phyloP scores from a whole-genome alignment of 2,113 vertebrate species.

The Sinocyclocheilus rhinocerous region DNA sequence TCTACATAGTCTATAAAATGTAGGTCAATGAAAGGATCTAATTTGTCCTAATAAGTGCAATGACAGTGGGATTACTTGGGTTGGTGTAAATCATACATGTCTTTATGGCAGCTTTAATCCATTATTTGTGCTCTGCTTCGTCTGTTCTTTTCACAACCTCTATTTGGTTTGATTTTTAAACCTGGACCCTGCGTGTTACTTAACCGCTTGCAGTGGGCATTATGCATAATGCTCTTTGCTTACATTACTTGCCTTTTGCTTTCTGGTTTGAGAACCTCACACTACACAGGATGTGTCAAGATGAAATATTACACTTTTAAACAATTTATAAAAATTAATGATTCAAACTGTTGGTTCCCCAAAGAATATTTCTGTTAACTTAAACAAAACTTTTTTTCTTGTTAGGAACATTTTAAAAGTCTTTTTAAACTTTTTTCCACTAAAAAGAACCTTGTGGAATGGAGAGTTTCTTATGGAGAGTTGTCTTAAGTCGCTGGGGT shows the following conservation, averaged over 20 bases:
- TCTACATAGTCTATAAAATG: neutral
- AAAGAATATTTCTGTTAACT: too few species aligned
- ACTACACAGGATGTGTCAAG: neutral
- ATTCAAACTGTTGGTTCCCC: too few species aligned
- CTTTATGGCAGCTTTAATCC: neutral
- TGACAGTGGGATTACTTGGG: neutral
- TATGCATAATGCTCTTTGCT: slow-evolving; percentile 1
- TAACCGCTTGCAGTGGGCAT: neutral
- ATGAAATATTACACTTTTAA: neutral
- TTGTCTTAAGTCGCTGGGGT: too few species aligned
- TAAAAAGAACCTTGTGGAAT: too few species aligned
- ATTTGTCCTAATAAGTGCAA: neutral
- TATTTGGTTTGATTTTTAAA: neutral
- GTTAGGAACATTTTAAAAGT: too few species aligned
- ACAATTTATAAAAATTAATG: too few species aligned
- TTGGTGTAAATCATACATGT: neutral
- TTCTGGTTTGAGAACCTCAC: neutral
- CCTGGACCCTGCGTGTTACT: neutral
- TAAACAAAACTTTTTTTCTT: too few species aligned
- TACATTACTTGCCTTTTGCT: neutral
- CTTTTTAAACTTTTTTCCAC: too few species aligned
- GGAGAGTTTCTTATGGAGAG: too few species aligned
- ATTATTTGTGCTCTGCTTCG: neutral
- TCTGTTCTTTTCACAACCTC: neutral
- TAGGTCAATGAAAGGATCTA: neutral